Evolutionary conservation across 2,113 vertebrate genomes (phyloP), one percentile per base, ranked within the genome.

Genomic region (Atlantisia rogersi): DNA sequence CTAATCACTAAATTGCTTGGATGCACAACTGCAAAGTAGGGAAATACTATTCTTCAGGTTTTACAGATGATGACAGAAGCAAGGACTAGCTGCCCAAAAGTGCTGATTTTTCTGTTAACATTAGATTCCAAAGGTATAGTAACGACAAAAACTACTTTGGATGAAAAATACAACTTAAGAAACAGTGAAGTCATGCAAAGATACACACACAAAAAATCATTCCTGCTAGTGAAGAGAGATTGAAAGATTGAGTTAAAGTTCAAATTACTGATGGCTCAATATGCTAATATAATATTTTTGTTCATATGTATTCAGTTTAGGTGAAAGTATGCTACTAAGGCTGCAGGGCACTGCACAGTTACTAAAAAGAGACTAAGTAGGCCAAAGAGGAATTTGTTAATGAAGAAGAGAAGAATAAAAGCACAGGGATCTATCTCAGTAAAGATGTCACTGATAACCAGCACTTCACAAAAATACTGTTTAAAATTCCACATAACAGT

Each of bases 321-420:
- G 32, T 86, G 19, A 87, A 84, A 90, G 28, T 37, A 39, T 28
- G 22, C 18, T 92, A 89, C 48, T 86, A 94, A 93, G 65, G 20
- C 40, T 83, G 10, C 37, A 62, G 13, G 64, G 83, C 42, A 87
- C 40, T 52, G 15, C 56, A n/a, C 18, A 73, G 25, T 88, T 94
- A 62, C 21, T 73, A 48, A 81, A 85, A 65, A 86, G 32, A 91
- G 14, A 20, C 32, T 75, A 85, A 58, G 18, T 93, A 88, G 63
- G 63, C 28, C 88, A 84, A 89, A 69, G 32, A 25, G 50, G 55
- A 85, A 88, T 84, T 71, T 4, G 9, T 76, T 91, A 63, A 87
- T 88, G 55, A 92, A 88, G 56, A 59, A 76, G 74, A 92, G 40
- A 92, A 92, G 80, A 94, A 81, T 39, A 94, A 96, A 97, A 84